A percentile compares a stretch with the other conserved stretches of the same genome.
Evolutionary conservation across 2,888 invertebrate genomes (phyloP).

Genomic region (Peribatodes rhomboidaria): DNA sequence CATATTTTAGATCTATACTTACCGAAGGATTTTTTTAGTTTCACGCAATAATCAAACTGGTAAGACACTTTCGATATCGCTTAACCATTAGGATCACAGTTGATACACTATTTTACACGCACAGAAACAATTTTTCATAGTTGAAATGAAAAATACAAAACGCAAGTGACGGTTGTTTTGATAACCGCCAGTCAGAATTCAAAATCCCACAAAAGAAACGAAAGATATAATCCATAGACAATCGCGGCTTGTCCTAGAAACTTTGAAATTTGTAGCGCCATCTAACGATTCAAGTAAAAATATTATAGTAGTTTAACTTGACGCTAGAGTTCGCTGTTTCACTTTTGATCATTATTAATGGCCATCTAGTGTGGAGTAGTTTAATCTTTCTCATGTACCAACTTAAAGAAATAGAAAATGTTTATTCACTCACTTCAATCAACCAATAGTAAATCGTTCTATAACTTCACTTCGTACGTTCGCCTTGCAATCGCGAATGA

Average conservation of each 20-base stretch:
- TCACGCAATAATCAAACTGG: background rate
- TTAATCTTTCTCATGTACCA: background rate
- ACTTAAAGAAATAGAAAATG: background rate
- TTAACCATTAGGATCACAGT: background rate
- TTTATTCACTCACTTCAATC: background rate
- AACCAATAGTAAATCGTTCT: background rate
- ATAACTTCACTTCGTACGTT: background rate
- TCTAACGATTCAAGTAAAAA: background rate
- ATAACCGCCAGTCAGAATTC: slow-evolving; percentile 14
- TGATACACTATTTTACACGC: background rate
- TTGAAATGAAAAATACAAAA: background rate
- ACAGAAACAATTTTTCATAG: background rate
- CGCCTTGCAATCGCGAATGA: background rate
- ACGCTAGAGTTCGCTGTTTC: background rate
- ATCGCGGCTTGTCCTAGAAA: background rate
- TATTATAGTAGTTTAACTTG: background rate
- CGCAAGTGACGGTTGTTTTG: background rate
- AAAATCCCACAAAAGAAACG: slow-evolving; percentile 12
- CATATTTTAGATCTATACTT: background rate
- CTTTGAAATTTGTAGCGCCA: background rate
- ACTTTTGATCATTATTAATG: background rate
- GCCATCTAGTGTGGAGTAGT: slow-evolving; percentile 6
- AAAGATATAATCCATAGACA: slow-evolving; percentile 8
- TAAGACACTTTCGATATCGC: background rate
- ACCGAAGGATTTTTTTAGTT: background rate